These are phyloP conservation scores for Troides helena DNA, from an alignment of 2,888 invertebrate species.

Conservation along the genomic window DNA sequence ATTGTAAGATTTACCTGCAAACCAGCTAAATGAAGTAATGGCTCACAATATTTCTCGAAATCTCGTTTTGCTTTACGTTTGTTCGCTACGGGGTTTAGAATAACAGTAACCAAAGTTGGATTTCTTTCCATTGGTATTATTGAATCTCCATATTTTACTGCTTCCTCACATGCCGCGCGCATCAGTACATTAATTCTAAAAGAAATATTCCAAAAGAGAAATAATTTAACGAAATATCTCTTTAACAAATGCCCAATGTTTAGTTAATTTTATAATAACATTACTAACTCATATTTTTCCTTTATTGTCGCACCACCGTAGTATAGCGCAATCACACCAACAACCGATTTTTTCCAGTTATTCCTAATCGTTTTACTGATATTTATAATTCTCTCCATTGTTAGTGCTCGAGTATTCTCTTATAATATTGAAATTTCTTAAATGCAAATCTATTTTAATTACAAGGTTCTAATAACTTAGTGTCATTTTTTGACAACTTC, in stretches of 20 bases:
- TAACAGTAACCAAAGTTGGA: slow-evolving; percentile 89
- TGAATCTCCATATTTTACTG: slow-evolving; percentile 85
- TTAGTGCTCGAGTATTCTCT: neutral
- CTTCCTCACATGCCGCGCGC: slow-evolving; percentile 89
- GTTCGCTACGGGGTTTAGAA: slow-evolving; percentile 94
- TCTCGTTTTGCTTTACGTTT: slow-evolving; percentile 84
- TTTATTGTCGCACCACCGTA: slow-evolving; percentile 86
- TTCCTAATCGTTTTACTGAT: slow-evolving; percentile 84
- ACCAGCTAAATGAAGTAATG: slow-evolving; percentile 94
- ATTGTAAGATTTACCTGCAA: slow-evolving; percentile 34
- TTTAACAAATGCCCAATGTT: neutral
- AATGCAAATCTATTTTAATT: too few species aligned
- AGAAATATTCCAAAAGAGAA: slow-evolving; percentile 4
- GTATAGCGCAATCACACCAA: slow-evolving; percentile 83
- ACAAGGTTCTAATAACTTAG: too few species aligned
- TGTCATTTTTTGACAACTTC: too few species aligned
- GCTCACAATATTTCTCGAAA: slow-evolving; percentile 96
- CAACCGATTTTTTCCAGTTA: slow-evolving; percentile 94
- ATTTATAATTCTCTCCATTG: slow-evolving; percentile 81
- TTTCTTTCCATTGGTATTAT: slow-evolving; percentile 79
- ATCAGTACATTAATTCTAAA: slow-evolving; percentile 88
- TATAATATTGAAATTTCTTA: neutral
- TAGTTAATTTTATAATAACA: neutral
- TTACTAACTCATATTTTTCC: slow-evolving; percentile 87
- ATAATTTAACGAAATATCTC: neutral